phyloP scores from a whole-genome alignment of 2,113 vertebrate species.

The Fukomys damarensis region DNA sequence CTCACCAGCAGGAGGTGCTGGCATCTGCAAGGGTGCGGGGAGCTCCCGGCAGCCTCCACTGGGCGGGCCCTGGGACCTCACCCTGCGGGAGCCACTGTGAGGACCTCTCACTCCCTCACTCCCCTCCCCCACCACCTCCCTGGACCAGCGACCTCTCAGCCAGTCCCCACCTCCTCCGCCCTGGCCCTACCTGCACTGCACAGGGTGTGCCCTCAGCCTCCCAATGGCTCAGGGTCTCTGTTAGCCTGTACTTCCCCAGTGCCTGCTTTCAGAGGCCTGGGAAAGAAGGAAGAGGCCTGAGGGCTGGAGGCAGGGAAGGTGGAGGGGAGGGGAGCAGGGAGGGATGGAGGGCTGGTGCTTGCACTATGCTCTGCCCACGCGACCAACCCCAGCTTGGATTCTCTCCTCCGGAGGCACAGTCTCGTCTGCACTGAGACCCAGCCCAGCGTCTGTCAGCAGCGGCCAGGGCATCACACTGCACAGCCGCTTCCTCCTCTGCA shows the following conservation, averaged over 20 bases:
- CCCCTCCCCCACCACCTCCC: accelerated
- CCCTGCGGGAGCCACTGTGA: background rate
- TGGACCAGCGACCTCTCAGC: background rate
- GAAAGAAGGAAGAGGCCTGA: accelerated
- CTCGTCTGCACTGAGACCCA: background rate
- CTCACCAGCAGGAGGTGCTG: accelerated
- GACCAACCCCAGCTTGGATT: accelerated
- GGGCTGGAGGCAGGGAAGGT: accelerated
- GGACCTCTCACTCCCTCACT: accelerated
- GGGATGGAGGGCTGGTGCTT: accelerated
- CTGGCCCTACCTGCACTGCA: accelerated
- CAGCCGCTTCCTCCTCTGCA: background rate
- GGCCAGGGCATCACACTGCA: no score
- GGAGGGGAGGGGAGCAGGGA: accelerated
- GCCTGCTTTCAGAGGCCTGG: no score
- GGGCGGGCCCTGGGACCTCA: no score
- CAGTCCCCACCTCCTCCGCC: background rate
- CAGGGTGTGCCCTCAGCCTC: accelerated
- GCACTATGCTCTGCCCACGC: background rate
- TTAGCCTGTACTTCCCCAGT: background rate
- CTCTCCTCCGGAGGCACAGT: accelerated
- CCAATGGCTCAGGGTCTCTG: accelerated
- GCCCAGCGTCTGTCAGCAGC: background rate
- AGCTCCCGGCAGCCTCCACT: accelerated
- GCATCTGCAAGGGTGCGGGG: accelerated